Evolutionary conservation across 1,140 invertebrate genomes (phyloP), one percentile per base, ranked within the genome.

Genomic region (Anadara kagoshimensis): DNA sequence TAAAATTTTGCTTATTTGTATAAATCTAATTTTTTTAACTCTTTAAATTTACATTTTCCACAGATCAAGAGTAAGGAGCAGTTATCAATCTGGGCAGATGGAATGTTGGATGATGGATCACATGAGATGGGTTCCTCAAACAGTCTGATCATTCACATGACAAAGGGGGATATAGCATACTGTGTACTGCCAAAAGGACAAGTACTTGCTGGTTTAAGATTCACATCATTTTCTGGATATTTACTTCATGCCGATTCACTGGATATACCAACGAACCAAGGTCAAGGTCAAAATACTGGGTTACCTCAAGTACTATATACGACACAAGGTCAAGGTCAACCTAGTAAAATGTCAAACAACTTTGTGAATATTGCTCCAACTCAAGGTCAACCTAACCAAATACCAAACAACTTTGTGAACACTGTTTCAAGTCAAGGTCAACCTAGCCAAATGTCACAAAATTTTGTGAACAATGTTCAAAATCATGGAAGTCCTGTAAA

Each of bases 61-160:
- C 45, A 57, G 20, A 62, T 53, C 26, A 59, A 51, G 47, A 49
- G 59, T 14, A 69, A 59, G 18, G 45, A 61, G 16, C n/a, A 66
- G 18, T 56, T 73, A 0, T 41, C 62, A 14, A 36, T 64, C 1
- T 73, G 70, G 70, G 70, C 70, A 12, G 70, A 73, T 44, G 70
- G 70, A 10, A 72, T 43, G 41, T 49, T 61, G 10, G 69, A 62
- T 11, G 57, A 41, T 7, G 16, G 29, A 14, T 45, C 47, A 16
- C 63, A 73, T n/a, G 70, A 73, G 29, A 73, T 73, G 70, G 70
- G 70, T 41, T 73, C 70, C 14, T 73, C 70, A 0, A 73, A 73
- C 47, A 73, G 70, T 54, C 45, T 47, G 41, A 67, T 73, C n/a
- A 64, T 73, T n/a, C 54, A 66, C 24, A 36, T 73, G 29, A 45